Conservation (phyloP, 2,113 vertebrate genomes). For the Heterotilapia buettikoferi region DNA sequence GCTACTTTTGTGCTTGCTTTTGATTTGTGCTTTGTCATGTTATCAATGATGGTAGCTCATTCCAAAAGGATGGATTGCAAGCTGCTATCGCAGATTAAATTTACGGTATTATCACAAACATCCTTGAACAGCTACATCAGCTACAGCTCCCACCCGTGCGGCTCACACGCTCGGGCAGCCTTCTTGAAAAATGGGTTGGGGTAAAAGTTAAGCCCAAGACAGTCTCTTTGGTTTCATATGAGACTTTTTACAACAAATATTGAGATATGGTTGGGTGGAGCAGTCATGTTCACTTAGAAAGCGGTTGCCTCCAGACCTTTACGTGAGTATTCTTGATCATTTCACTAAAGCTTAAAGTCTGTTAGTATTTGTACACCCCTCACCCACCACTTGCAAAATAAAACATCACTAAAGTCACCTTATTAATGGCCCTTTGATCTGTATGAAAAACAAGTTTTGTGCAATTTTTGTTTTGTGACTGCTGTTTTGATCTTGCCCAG, state of each 20-base stretch:
- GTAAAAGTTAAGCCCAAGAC: conserved; percentile 1
- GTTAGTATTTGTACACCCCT: conserved; percentile 31
- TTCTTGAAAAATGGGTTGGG: conserved; percentile 42
- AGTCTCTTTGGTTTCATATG: conserved; percentile 53
- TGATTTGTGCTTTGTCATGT: background rate
- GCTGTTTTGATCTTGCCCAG: conserved; percentile 43
- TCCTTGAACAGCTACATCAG: background rate
- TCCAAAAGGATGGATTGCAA: background rate
- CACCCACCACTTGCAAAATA: background rate
- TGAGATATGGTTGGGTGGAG: conserved; percentile 24
- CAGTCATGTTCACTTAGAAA: background rate
- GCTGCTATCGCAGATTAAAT: background rate
- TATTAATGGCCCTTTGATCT: conserved; percentile 41
- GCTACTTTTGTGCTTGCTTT: background rate
- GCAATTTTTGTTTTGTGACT: conserved; percentile 41
- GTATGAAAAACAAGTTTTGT: conserved; percentile 31
- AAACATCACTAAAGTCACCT: conserved; percentile 14
- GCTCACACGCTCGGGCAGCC: conserved; percentile 10
- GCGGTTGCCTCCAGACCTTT: conserved; percentile 47
- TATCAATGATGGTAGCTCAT: background rate
- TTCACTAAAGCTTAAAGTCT: conserved; percentile 41
- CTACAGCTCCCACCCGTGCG: background rate
- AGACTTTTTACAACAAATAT: conserved; percentile 57
- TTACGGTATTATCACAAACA: background rate
- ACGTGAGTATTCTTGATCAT: conserved; percentile 14